These are phyloP conservation scores for Pipistrellus pipistrellus DNA, from an alignment of 2,797 vertebrate species.

Conservation along the genomic window DNA sequence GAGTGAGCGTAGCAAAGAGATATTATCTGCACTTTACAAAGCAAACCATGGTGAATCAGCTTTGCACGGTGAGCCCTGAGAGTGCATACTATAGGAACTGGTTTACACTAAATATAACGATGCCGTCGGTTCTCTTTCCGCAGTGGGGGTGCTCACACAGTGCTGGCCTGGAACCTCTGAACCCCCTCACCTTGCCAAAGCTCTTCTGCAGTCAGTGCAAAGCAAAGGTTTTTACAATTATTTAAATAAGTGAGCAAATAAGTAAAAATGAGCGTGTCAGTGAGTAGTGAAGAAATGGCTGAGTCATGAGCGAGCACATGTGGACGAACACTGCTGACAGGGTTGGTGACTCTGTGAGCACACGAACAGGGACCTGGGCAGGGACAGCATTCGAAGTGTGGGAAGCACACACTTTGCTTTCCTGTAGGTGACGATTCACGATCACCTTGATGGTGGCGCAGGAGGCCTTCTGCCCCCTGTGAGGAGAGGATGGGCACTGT, in stretches of 20 bases:
- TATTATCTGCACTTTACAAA: not conserved
- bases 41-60: not conserved
- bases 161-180: not conserved
- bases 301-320: accelerated
- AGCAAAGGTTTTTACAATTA: not conserved
- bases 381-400: not conserved
- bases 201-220: not conserved
- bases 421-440: not conserved
- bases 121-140: not conserved
- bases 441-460: accelerated
- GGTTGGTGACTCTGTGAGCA: not conserved
- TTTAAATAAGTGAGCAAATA: conserved; percentile 21
- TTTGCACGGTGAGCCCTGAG: not conserved
- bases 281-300: not conserved
- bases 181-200: not conserved
- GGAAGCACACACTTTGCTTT: not conserved
- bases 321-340: not conserved
- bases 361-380: not conserved
- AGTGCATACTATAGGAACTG: not conserved
- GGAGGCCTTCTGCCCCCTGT: not conserved
- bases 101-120: not conserved
- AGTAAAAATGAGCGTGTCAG: not conserved
- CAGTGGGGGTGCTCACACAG: too few species aligned
- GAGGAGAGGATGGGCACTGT: too few species aligned
- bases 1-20: not conserved